Evolutionary conservation across 1,140 invertebrate species (phyloP).

Genomic region (Zaprionus lachaisei): DNA sequence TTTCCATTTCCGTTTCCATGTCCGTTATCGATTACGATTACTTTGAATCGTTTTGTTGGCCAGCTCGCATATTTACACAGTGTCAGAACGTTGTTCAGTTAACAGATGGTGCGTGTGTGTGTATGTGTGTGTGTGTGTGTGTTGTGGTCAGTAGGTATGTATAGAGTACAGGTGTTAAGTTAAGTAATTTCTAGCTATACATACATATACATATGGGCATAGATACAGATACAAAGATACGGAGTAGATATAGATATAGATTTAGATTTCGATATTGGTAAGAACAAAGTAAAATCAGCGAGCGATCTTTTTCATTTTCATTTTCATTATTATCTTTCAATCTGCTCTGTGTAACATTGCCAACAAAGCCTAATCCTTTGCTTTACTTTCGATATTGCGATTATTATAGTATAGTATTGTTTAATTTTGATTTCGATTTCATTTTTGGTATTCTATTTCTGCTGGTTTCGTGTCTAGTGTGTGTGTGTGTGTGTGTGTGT

Average conservation of each 20-base stretch:
- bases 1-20: constrained; percentile 17
- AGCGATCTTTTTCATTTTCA: constrained; percentile 48
- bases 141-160: constrained; percentile 20
- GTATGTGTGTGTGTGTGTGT: constrained; percentile 10
- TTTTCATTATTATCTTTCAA: constrained; percentile 44
- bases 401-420: constrained; percentile 34
- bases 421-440: constrained; percentile 16
- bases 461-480: constrained; percentile 7
- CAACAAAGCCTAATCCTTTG: constrained; percentile 49
- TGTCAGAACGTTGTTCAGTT: constrained; percentile 32
- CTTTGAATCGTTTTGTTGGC: neutral
- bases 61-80: constrained; percentile 66
- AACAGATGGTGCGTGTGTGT: constrained; percentile 16
- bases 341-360: constrained; percentile 58
- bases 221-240: constrained; percentile 50
- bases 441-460: constrained; percentile 14
- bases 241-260: constrained; percentile 28
- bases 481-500: neutral
- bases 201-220: constrained; percentile 40
- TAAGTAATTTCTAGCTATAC: constrained; percentile 42
- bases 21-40: constrained; percentile 21
- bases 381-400: constrained; percentile 6
- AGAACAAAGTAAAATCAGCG: constrained; percentile 82
- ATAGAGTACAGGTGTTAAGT: constrained; percentile 36
- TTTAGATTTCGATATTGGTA: constrained; percentile 31